Conservation (phyloP, 2,888 invertebrate genomes). For the Heteromyza rotundicornis region DNA sequence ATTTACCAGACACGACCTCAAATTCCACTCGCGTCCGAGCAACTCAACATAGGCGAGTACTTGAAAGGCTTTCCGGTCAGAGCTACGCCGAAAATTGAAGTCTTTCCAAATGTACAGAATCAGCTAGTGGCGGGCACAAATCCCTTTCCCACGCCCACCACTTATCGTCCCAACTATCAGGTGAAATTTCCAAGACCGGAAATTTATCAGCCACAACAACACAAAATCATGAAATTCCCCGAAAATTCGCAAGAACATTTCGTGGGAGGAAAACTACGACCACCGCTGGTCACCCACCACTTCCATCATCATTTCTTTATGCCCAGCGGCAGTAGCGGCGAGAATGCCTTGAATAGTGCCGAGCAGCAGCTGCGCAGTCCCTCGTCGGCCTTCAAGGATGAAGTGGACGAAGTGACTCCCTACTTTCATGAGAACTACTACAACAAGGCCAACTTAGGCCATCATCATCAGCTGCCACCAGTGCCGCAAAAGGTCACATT, state of each 20-base stretch:
- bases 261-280: conserved; percentile 12
- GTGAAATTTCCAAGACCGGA: conserved; percentile 44
- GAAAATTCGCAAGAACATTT: background rate
- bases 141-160: conserved; percentile 48
- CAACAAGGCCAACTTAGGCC: background rate
- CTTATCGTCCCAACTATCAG: conserved; percentile 54
- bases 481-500: conserved; percentile 36
- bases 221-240: conserved; percentile 16
- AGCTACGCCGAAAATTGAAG: conserved; percentile 43
- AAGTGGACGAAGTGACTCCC: background rate
- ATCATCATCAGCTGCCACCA: conserved; percentile 24
- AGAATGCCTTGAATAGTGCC: background rate
- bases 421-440: conserved; percentile 30
- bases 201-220: conserved; percentile 18
- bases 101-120: conserved; percentile 42
- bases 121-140: conserved; percentile 21
- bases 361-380: background rate
- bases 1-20: conserved; percentile 41
- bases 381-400: background rate
- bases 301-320: conserved; percentile 63
- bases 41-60: conserved; percentile 59
- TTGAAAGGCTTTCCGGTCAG: conserved; percentile 36
- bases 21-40: conserved; percentile 18
- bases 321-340: conserved; percentile 28
- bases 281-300: conserved; percentile 53